Evolutionary conservation across 2,797 vertebrate genomes (phyloP), one percentile per base, ranked within the genome.

Genomic region (Odontamblyopus rebecca): DNA sequence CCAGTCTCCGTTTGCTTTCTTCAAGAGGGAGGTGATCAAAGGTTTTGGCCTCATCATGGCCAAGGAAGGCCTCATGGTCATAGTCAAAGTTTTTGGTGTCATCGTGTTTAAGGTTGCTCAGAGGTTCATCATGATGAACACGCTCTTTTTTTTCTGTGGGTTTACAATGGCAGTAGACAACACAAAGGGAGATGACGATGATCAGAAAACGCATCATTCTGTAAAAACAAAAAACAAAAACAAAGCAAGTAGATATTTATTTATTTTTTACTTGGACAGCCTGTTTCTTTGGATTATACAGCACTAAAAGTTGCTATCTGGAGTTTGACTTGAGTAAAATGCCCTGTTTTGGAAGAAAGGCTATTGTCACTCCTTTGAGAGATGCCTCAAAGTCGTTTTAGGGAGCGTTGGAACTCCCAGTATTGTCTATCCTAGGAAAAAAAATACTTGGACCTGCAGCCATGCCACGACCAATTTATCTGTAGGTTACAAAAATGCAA

Each of bases 31-130:
- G 94, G 69, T 96, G 93, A 1, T 97, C 96, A 13, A 98, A 98
- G 7, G 92, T 93, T 76, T 96, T 96, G 63, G 97, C 96, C 53
- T 96, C 93, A 0, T 97, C 95, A 0, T 94, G 92, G 0, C 97
- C 97, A 54, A 98, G 91, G 75, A 98, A 98, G 5, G 96, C 96
- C 23, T 98, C 96, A 0, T 98, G 97, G 90, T 98, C 96, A 3
- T 96, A 98, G 66, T 97, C 95, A 13, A 94, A 95, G 89, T 81
- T 96, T 68, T 96, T 90, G 0, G 85, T 82, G 26, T 98, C 96
- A 0, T 96, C 86, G 2, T 98, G 97, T 38, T 93, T 81, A 5
- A 93, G 93, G 61, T 91, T 74, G 0, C 96, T 97, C 16, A 98
- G 95, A 3, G 94, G 94, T 0, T 93, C 81, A 1, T 97, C 96